Base-by-base conservation (phyloP, 2,797 vertebrate genomes). In the Tiaroga cobitis region DNA sequence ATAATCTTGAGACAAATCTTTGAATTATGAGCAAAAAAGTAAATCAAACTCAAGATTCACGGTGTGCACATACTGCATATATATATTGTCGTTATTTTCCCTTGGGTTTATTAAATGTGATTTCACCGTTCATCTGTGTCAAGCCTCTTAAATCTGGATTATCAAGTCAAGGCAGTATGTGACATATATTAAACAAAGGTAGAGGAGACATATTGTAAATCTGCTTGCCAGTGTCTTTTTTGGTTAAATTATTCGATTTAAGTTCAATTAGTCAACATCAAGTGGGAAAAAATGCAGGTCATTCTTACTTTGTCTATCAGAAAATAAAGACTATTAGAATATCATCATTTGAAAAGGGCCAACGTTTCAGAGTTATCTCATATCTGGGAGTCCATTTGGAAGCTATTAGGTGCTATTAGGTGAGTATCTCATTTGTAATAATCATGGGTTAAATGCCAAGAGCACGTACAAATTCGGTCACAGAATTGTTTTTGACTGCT, bases 391-490 rank as follows among this genome's bases (percentile, higher is more conserved):
- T 87, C 86, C 95, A 95, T 95, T 94, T 95, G 95, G 95, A 95
- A 95, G 92, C 94, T 93, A 95, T 96, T 94, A 94, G 91, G 91
- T 91, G 93, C 92, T 94, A 94, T 96, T 96, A 95, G 93, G 94
- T 92, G 93, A 94, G 95, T 94, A 95, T 94, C 94, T 94, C 93
- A 95, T 95, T 95, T 95, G 93, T 94, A 34, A 93, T 93, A 95
- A 96, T 95, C 95, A 95, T 89, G 93, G 94, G 93, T 95, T 95
- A 95, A 95, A 95, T 93, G 93, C 92, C 90, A 92, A 90, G 91
- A 95, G 93, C 93, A 92, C 90, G 92, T 84, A 72, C 86, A 89
- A 92, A 93, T 92, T 92, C 89, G 93, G n/a, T 92, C 90, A 89
- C 88, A 87, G 88, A 90, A 73, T 85, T 69, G 75, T 77, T 54